Conservation (phyloP, 2,888 invertebrate genomes). For the Drosophila incognita region DNA sequence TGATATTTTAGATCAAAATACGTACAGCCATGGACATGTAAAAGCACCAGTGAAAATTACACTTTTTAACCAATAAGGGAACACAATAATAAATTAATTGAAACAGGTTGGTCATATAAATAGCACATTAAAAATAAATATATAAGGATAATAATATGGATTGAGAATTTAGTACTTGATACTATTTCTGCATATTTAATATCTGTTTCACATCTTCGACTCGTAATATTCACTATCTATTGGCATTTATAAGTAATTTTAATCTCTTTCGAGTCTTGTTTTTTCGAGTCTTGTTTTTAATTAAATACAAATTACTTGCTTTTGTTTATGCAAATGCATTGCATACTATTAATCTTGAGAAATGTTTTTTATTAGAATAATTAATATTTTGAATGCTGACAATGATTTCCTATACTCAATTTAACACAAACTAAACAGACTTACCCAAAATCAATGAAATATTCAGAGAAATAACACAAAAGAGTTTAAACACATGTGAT, state of each 20-base stretch:
- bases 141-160: background rate
- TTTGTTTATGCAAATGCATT: background rate
- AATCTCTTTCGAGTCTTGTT: background rate
- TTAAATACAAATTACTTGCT: too few species aligned
- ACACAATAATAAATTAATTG: background rate
- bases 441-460: background rate
- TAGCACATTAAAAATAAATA: background rate
- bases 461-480: background rate
- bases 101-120: background rate
- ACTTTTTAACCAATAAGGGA: background rate
- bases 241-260: background rate
- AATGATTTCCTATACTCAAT: background rate
- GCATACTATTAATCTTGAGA: background rate
- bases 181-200: background rate
- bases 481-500: background rate
- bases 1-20: slow-evolving; percentile 43
- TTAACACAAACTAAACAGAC: background rate
- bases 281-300: background rate
- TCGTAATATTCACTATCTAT: background rate
- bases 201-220: background rate
- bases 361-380: background rate
- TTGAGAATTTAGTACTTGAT: background rate
- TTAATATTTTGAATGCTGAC: background rate
- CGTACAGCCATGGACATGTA: background rate
- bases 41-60: background rate